Evolutionary conservation across 2,113 vertebrate species (phyloP).

Genomic region (Rhipidura dahli): DNA sequence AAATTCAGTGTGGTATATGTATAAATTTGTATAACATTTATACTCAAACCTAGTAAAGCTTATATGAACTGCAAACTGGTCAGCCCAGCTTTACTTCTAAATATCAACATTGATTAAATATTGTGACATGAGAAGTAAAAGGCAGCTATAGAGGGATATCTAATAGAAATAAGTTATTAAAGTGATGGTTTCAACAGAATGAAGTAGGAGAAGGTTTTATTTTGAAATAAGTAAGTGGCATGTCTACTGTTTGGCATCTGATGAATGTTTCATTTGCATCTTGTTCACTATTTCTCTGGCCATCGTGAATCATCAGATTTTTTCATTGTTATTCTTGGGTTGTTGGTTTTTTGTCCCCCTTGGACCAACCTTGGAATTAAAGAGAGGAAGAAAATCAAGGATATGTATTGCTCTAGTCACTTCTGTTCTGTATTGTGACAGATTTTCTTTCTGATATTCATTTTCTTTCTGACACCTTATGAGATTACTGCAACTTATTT

Average conservation of each 20-base stretch:
- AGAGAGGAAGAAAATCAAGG: neutral
- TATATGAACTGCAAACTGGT: neutral
- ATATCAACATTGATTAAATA: neutral
- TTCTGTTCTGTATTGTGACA: conserved; percentile 30
- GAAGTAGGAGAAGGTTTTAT: neutral
- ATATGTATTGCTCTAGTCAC: neutral
- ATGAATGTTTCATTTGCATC: neutral
- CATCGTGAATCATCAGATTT: neutral
- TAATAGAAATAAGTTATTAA: neutral
- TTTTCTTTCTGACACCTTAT: conserved; percentile 36
- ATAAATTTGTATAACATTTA: neutral
- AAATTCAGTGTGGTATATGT: neutral
- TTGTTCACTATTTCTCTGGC: neutral
- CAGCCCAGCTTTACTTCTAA: neutral
- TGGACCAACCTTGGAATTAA: neutral
- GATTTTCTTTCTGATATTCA: conserved; percentile 35
- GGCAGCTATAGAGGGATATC: neutral
- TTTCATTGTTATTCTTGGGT: neutral
- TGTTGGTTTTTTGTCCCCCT: neutral
- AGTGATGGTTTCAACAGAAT: neutral
- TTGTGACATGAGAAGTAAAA: neutral
- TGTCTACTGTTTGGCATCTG: neutral
- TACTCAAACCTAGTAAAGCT: neutral
- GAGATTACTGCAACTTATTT: conserved; percentile 46
- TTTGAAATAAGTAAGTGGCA: neutral